Base-by-base conservation (phyloP, 2,113 vertebrate genomes). In the Pholis gunnellus region DNA sequence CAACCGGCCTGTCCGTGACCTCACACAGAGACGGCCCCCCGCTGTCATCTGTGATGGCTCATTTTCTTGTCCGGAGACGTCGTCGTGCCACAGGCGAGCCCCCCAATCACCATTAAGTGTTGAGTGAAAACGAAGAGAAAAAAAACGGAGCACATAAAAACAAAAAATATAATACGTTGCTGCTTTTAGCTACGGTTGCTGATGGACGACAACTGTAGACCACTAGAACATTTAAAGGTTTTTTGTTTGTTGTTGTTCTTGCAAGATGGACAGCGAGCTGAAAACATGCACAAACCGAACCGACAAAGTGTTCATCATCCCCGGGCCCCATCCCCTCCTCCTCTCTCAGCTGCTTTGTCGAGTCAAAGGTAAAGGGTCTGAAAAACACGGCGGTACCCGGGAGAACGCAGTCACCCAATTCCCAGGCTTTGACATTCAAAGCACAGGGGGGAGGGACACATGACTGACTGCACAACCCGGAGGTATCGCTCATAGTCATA, bases 361-460 rank as follows among this genome's bases (percentile, higher is more conserved):
- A 91, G 90, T 93, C 75, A 92, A 90, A 94, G 86, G 90, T 93
- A 91, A 93, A 94, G 91, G 88, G 92, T 94, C 86, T 92, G 84
- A 91, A 88, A 61, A 85, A 85, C 17, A 78, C 46, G 60, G 92
- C 87, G 82, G 78, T 82, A 75, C 79, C 88, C 78, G 57, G 82
- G 84, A 82, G 79, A 89, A 71, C 59, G 75, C 90, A 65, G 86
- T 91, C 89, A 79, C 79, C 52, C 15, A 78, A 61, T 69, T 84
- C 81, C 90, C 84, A 22, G 70, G 86, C 90, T 95, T 94, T 95
- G 94, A 95, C 92, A 94, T 94, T 95, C 93, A 95, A 94, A 95
- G 91, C 83, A 63, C 36, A 44, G 77, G 75, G 79, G 65, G 60
- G 77, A 70, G 59, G 60, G 77, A 70, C 29, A 72, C 66, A 6